Base-by-base conservation (phyloP, 2,888 invertebrate species). In the Merodon equestris region DNA sequence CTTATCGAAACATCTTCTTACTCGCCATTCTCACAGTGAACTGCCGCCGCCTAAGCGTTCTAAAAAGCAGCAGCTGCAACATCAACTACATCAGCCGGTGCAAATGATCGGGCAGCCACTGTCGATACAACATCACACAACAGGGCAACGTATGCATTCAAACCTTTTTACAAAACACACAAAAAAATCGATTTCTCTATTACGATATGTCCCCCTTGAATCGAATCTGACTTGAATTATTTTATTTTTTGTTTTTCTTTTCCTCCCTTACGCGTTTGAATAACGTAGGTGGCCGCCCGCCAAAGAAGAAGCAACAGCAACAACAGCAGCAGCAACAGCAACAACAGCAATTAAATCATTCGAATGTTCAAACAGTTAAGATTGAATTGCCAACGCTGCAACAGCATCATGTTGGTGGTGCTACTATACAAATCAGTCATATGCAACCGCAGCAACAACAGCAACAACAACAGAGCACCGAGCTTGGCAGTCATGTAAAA, bases 1-100 rank as follows among this genome's bases (percentile, higher is more conserved):
- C 85, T 85, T 89, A 79, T 88, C 88, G 57, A 89, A 89, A 84
- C 89, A 89, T 83, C 85, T 89, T 85, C 85, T 89, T 83, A 87
- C 87, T 81, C 87, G 86, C 83, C 89, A 89, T 84, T 86, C 89
- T 68, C 88, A 88, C 82, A 88, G 86, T 81, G 88, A 88, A 83
- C 82, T 88, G 83, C 88, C 88, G 83, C 88, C 88, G 68, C 88
- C 88, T 60, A 88, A 88, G 82, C 87, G 89, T 56, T 88, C 89
- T 63, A 88, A 88, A 82, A 88, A 88, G 83, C 72, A 85, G 60
- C 87, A 87, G 82, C 86, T 85, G 40, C 88, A 87, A 70, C 58
- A 63, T 71, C 60, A 60, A 58, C 64, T 74, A 17, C 73, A 73
- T 70, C 88, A 88, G 82, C 86, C 88, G 63, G 81, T 88, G 75